A percentile compares a stretch with the other conserved stretches of the same genome.
These are phyloP conservation scores for Malacoraja senta DNA, from an alignment of 2,797 vertebrate genomes.

Conservation along the genomic window DNA sequence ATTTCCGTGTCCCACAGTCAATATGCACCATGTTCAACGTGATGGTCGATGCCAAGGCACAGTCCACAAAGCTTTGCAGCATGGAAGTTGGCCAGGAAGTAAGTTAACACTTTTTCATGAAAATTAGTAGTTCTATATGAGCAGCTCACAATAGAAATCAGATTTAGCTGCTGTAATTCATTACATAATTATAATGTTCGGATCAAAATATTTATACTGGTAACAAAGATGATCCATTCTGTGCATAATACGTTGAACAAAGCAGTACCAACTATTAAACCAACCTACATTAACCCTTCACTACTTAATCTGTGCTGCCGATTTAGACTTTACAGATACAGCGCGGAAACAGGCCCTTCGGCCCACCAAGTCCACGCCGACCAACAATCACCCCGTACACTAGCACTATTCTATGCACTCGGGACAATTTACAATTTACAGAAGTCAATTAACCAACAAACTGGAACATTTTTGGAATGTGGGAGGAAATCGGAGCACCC, in stretches of 20 bases:
- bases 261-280: not conserved
- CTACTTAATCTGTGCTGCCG: not conserved
- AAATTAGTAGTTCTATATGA: not conserved
- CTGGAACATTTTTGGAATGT: too few species aligned
- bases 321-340: too few species aligned
- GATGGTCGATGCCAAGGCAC: conserved; percentile 99
- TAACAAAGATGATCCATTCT: not conserved
- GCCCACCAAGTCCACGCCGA: too few species aligned
- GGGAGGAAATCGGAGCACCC: too few species aligned
- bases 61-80: conserved; percentile 95
- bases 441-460: too few species aligned
- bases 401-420: too few species aligned
- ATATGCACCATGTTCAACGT: conserved; percentile 99
- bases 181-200: not conserved
- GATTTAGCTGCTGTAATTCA: not conserved
- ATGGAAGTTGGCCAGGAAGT: conserved; percentile 99
- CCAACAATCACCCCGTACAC: too few species aligned
- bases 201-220: not conserved
- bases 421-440: too few species aligned
- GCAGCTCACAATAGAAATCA: not conserved
- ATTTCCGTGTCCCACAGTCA: conserved; percentile 96
- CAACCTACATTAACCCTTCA: not conserved
- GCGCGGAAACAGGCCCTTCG: too few species aligned
- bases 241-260: not conserved
- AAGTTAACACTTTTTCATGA: conserved; percentile 52